Base-by-base conservation (phyloP, 1,140 invertebrate species). In the Marisa cornuarietis region DNA sequence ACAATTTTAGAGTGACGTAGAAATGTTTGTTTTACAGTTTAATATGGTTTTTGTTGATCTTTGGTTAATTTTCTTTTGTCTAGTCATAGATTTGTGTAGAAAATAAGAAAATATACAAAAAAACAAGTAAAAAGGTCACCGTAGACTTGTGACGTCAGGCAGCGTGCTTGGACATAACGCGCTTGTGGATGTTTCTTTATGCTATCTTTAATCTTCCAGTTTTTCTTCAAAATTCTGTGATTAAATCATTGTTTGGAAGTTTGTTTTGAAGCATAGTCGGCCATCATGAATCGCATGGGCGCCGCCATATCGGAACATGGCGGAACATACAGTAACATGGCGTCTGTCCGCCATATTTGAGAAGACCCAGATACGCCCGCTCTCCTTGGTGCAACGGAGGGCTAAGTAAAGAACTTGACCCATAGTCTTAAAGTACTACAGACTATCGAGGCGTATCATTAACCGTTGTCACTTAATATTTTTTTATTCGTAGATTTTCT, bases 281-380 rank as follows among this genome's bases (percentile, higher is more conserved):
- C 90, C 90, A 91, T 91, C 87, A 90, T 88, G 87, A 91, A 87
- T 90, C 90, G 89, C 90, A 92, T 93, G 93, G 93, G 92, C 92
- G 93, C 93, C 93, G 93, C 93, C 93, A 94, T 94, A 85, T 89
- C 93, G 79, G 84, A 93, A 93, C 78, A 94, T 94, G 93, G 93
- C 93, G 91, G 93, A 92, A 91, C 87, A 18, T 54, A 75, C 76
- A 78, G 65, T 77, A 77, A 77, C 68, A 90, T 91, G 90, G 90
- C 89, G 89, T 88, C 83, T 74, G 85, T 86, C 83, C 82, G 91
- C 91, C 91, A 91, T 91, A 79, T 85, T 91, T 88, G 83, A 79
- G 62, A 71, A 79, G 74, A 78, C 63, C 20, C 65, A 20, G 10
- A 26, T 51, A 73, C 42, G 26, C 54, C 54, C 13, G 74, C 74